Percentiles rank a stretch among this genome's conserved stretches.
Evolutionary conservation across 2,888 invertebrate species (phyloP).

Genomic region (Agriotes lineatus): DNA sequence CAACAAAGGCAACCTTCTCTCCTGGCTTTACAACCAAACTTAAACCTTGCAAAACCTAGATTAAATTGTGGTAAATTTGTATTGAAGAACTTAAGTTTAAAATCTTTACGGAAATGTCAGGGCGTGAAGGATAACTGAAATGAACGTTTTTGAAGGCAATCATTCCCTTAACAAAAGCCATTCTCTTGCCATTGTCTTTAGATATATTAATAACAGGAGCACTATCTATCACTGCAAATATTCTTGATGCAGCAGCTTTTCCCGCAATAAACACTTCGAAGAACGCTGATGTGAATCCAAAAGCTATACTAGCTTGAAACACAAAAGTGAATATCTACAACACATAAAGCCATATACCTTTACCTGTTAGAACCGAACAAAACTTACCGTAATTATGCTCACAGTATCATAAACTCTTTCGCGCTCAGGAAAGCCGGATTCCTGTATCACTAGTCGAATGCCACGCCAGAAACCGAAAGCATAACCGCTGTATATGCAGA

Average conservation of each 20-base stretch:
- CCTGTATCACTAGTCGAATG: slow-evolving; percentile 73
- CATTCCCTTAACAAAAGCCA: too few relatives aligned
- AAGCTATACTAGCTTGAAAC: slow-evolving; percentile 78
- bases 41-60: slow-evolving; percentile 74
- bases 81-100: too few relatives aligned
- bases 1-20: too few relatives aligned
- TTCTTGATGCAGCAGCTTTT: slow-evolving; percentile 81
- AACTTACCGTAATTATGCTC: slow-evolving; percentile 80
- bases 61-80: too few relatives aligned
- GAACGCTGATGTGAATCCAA: slow-evolving; percentile 85
- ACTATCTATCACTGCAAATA: slow-evolving; percentile 84
- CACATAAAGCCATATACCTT: too few relatives aligned
- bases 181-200: too few relatives aligned
- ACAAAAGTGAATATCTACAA: slow-evolving; percentile 84
- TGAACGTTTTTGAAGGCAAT: too few relatives aligned
- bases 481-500: slow-evolving; percentile 82
- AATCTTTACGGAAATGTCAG: slow-evolving; percentile 75
- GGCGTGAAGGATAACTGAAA: slow-evolving; percentile 86
- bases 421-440: too few relatives aligned
- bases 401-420: slow-evolving; percentile 71
- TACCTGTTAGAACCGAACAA: too few relatives aligned
- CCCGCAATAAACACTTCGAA: slow-evolving; percentile 85
- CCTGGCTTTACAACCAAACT: too few relatives aligned
- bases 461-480: slow-evolving; percentile 90
- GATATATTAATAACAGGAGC: too few relatives aligned